Base-by-base conservation (phyloP, 2,888 invertebrate species). In the Apamea sordens region DNA sequence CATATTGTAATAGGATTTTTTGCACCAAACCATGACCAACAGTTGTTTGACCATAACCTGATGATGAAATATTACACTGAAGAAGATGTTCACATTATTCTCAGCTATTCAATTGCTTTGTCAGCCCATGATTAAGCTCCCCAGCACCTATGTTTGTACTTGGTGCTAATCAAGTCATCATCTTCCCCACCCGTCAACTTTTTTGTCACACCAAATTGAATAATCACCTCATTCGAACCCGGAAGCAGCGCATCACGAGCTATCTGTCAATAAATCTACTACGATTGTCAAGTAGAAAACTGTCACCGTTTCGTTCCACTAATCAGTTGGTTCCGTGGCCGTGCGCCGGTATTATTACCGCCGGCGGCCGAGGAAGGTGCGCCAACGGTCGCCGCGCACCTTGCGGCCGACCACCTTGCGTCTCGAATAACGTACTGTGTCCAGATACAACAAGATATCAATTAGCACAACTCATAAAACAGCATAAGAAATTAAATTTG, bases 331-430 rank as follows among this genome's bases (percentile, higher is more conserved):
- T 80, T 95, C 94, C 94, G 94, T 95, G 95, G 91, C 91, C 90
- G 89, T 92, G 94, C 93, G 92, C 91, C 76, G 90, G 89, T 93
- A 92, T 94, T 94, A 95, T 93, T 93, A 93, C 83, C 86, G 88
- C 88, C 84, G 73, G 88, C 87, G 89, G 86, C 86, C 82, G 82
- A 86, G 89, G 93, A 94, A 94, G 94, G 94, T 94, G 94, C 93
- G 86, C 90, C 95, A 96, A 96, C 96, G 96, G 96, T 95, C 96
- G 89, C 86, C 85, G 91, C 84, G 92, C 96, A 96, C 97, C 96
- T 97, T 97, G 97, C 96, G 88, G 76, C 89, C 96, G 85, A 77
- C 86, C 89, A 97, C 97, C 97, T 97, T 96, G 97, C 96, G 95
- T 93, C 93, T 89, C 89, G 89, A 90, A 89, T 88, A 92, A 93